Evolutionary conservation across 1,140 invertebrate species (phyloP).

Genomic region (Pseudomyrmex concolor): DNA sequence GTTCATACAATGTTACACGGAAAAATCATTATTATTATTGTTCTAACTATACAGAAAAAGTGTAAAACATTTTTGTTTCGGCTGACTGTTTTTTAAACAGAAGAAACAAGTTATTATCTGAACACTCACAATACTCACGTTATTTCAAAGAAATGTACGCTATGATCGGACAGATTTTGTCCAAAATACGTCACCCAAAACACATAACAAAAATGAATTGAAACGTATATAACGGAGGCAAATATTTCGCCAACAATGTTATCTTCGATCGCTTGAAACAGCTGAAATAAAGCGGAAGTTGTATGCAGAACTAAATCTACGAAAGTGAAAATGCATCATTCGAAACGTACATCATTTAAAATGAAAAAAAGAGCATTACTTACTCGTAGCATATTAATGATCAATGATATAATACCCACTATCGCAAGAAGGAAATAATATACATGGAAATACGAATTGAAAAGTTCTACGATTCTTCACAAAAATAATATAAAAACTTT

Average conservation of each 20-base stretch:
- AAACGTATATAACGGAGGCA: background rate
- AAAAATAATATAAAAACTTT: too few species aligned
- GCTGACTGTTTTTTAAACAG: background rate
- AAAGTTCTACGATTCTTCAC: too few species aligned
- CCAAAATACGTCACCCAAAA: constrained; percentile 12
- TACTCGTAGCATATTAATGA: background rate
- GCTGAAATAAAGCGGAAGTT: background rate
- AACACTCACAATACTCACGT: too few species aligned
- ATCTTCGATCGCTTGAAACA: constrained; percentile 2
- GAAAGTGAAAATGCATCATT: too few species aligned
- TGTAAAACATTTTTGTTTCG: too few species aligned
- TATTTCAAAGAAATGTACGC: too few species aligned
- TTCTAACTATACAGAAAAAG: too few species aligned
- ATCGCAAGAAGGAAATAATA: background rate
- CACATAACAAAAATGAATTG: background rate
- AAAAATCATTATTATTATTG: background rate
- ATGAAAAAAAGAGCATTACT: background rate
- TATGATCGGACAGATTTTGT: background rate
- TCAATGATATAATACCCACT: background rate
- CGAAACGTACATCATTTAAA: too few species aligned
- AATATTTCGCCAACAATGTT: background rate
- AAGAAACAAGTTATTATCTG: too few species aligned
- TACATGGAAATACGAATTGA: background rate
- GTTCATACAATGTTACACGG: too few species aligned
- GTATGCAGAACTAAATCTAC: too few species aligned